Base-by-base conservation (phyloP, 1,140 invertebrate species). In the Lepidurus couesii region DNA sequence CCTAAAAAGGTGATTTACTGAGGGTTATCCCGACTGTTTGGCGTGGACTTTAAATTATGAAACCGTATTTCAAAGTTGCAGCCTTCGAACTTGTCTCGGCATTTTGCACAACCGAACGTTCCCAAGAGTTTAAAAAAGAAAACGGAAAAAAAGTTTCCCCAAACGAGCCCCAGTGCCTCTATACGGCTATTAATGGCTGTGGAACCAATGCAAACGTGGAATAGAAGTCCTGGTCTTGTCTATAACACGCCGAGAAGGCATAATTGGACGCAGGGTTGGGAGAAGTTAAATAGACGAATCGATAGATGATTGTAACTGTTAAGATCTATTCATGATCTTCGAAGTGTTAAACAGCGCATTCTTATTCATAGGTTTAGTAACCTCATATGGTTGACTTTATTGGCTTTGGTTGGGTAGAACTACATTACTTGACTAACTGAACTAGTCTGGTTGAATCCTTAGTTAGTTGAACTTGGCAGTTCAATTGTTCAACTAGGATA, bases 301-400 rank as follows among this genome's bases (percentile, higher is more conserved):
- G 74, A 75, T 34, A 75, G 42, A 75, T 75, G 74, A 75, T 34
- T 34, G 24, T 24, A 73, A 75, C 74, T 13, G 74, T 34, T 75
- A 75, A 34, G 74, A 75, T 3, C 34, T 34, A 4, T 34, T 34
- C 34, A 34, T 34, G 34, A 34, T 34, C 34, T 4, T 34, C 34
- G 0, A 34, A 34, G 34, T 34, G 34, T 34, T 34, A 34, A 34
- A 34, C 34, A 34, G 34, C 34, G 34, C 2, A 34, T 34, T 34
- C 34, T 4, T 34, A 34, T 34, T 34, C 34, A 34, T 34, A 34
- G 34, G 34, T 34, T 34, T 34, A 34, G 34, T 34, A 34, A 34
- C 34, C 34, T 34, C 2, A 34, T 34, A 34, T 4, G 34, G 34
- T 34, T 34, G 2, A 34, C 34, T 34, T n/a, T n/a, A n/a, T n/a